phyloP scores from a whole-genome alignment of 2,888 invertebrate genomes.

The Melolontha melolontha region DNA sequence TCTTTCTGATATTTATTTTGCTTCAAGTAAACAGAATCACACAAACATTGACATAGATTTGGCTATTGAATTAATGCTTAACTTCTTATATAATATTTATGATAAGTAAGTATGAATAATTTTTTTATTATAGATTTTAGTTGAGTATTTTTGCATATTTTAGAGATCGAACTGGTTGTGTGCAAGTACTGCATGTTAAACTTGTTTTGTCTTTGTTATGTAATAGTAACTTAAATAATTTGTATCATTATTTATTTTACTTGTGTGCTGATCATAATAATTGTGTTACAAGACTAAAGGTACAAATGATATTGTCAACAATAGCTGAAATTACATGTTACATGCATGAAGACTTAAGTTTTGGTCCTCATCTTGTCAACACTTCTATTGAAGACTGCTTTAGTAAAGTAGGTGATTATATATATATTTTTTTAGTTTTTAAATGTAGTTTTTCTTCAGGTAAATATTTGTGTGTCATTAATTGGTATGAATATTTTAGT shows the following conservation, averaged over 20 bases:
- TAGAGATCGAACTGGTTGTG: constrained; percentile 72
- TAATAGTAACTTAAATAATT: constrained; percentile 73
- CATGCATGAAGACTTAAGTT: constrained; percentile 73
- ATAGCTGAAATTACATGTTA: constrained; percentile 72
- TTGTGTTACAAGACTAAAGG: constrained; percentile 74
- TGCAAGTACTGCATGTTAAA: constrained; percentile 78
- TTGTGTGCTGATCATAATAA: constrained; percentile 82
- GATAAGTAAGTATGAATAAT: constrained; percentile 70
- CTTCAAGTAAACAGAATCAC: constrained; percentile 75
- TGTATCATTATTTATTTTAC: constrained; percentile 76
- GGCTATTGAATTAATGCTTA: constrained; percentile 74
- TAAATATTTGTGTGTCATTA: constrained; percentile 2
- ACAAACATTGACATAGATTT: constrained; percentile 73
- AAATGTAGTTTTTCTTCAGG: constrained; percentile 1
- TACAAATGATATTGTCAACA: constrained; percentile 73
- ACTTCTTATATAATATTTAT: constrained; percentile 76
- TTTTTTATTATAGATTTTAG: constrained; percentile 50
- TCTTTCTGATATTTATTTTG: constrained; percentile 80
- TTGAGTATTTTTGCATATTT: constrained; percentile 48
- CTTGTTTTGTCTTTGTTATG: constrained; percentile 76
- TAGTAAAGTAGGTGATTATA: constrained; percentile 68
- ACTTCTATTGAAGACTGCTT: constrained; percentile 81
- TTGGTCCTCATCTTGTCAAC: constrained; percentile 73
- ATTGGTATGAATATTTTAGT: too few species aligned
- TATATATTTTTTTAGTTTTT: constrained; percentile 24